Conservation (phyloP, 2,888 invertebrate species). For the Coelogynopora nodosa region DNA sequence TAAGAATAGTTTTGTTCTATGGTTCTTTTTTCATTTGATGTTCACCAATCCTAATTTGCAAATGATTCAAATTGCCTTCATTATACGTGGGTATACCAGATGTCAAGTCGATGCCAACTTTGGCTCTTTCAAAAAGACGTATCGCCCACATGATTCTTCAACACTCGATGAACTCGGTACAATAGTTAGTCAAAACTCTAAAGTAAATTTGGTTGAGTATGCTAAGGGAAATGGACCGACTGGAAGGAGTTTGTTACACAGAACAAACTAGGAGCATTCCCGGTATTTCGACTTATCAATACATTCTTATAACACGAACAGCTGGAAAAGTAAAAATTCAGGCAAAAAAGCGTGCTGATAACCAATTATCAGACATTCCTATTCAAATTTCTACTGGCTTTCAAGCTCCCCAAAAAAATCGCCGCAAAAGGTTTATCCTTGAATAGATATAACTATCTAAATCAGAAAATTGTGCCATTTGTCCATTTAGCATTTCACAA, state of each 20-base stretch:
- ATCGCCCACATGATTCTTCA: background rate
- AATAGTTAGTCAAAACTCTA: background rate
- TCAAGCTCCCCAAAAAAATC: background rate
- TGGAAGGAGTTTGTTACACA: background rate
- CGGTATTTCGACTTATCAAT: background rate
- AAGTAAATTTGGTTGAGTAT: background rate
- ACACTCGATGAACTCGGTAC: background rate
- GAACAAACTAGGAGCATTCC: background rate
- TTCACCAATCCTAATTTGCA: background rate
- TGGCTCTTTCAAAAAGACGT: background rate
- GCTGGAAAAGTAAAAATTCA: background rate
- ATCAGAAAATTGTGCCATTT: background rate
- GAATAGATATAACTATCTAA: background rate
- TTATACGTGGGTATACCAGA: background rate
- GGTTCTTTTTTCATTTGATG: background rate
- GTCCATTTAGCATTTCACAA: too few species aligned
- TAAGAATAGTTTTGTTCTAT: background rate
- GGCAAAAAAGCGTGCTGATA: background rate
- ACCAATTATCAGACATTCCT: background rate
- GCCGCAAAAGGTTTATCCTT: background rate
- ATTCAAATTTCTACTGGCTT: background rate
- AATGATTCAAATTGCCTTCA: background rate
- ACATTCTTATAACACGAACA: background rate
- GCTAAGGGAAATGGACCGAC: background rate
- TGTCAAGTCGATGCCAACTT: background rate